Base-by-base conservation (phyloP, 2,113 vertebrate genomes). In the Chloropsis hardwickii region DNA sequence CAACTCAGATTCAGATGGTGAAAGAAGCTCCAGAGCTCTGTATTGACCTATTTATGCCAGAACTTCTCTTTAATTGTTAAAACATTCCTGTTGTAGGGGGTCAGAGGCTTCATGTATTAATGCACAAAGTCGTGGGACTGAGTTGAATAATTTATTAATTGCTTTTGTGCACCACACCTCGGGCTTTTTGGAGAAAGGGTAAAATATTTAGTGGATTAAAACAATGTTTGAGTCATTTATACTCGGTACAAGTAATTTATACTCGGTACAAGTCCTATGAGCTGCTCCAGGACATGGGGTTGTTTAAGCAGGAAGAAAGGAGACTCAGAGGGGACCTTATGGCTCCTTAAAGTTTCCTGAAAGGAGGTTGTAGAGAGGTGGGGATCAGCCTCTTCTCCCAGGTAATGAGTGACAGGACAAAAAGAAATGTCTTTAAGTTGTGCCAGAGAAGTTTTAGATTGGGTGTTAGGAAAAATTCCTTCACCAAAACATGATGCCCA, bases 1-100 rank as follows among this genome's bases (percentile, higher is more conserved):
- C 40, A 35, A 11, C 71, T 90, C 82, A 35, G 53, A 93, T 81
- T 82, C 53, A 73, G 83, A 73, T 73, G 40, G 81, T 60, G 40
- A 92, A 86, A 28, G 83, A 92, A 79, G 73, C 27, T 92, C 64
- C 67, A 88, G 86, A 96, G 64, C 47, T 94, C 83, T 82, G 42
- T 33, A 47, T 83, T 95, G 90, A 97, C 90, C 88, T 92, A 91
- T 95, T 97, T 97, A 92, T 90, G 85, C 89, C 88, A 92, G 76
- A 87, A 86, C 24, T 10, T 15, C 61, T 93, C 74, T 91, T 95
- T 96, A 96, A 96, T 94, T 45, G 71, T 57, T 79, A 91, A 93
- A 97, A 76, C n/a, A 35, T 90, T 76, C 19, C n/a, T 88, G 54
- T 90, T 88, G 64, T 92, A 93, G 71, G 57, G 80, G 81, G 92